phyloP scores from a whole-genome alignment of 2,113 vertebrate genomes.

The Malurus melanocephalus region DNA sequence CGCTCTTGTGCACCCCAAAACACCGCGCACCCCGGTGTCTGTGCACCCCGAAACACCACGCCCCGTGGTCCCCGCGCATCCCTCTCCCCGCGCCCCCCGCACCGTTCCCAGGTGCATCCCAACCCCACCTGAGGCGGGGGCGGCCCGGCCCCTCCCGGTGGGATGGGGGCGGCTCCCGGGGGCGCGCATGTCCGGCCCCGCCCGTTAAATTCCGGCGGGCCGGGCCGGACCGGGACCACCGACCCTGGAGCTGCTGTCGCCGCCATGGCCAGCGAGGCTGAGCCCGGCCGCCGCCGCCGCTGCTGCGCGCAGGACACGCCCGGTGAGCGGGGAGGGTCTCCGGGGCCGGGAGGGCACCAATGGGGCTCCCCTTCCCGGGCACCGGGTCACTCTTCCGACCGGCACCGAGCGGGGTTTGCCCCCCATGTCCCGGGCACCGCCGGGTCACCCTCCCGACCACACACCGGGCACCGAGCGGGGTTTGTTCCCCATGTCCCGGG shows the following conservation, averaged over 20 bases:
- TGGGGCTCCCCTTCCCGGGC: not conserved
- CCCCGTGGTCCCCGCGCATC: not conserved
- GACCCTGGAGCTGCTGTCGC: rapidly evolving
- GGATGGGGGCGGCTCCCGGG: not conserved
- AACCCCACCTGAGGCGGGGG: not conserved
- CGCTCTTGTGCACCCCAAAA: rapidly evolving
- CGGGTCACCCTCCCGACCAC: rapidly evolving
- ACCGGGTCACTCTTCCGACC: rapidly evolving
- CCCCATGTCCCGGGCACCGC: no score
- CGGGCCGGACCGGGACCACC: rapidly evolving
- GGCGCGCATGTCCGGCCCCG: constrained; percentile 8
- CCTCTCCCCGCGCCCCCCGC: not conserved
- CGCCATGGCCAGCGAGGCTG: not conserved
- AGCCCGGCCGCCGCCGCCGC: not conserved
- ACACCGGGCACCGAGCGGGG: no score
- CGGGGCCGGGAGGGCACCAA: not conserved
- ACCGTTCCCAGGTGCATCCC: not conserved
- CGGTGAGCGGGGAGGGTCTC: not conserved
- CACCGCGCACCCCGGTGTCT: not conserved
- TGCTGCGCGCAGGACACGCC: constrained; percentile 13
- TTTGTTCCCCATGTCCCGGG: rapidly evolving
- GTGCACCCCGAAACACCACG: not conserved
- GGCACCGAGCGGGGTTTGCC: no score
- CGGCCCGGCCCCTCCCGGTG: not conserved
- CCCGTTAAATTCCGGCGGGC: not conserved